These are phyloP conservation scores for Brachionichthys hirsutus DNA, from an alignment of 2,113 vertebrate genomes.

Conservation along the genomic window DNA sequence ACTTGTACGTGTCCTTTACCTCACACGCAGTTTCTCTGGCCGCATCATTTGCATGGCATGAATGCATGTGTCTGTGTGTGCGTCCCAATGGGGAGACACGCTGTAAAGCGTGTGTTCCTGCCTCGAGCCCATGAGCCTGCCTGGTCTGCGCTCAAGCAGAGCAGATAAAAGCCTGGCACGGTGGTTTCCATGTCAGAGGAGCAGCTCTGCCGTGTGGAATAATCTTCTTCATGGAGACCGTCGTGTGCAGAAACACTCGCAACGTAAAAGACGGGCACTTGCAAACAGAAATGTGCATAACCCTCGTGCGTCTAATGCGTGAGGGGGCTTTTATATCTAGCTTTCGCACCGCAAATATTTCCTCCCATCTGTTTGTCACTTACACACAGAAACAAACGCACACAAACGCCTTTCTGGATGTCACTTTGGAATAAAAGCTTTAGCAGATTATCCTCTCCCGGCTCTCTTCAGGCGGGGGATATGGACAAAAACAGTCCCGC, in stretches of 20 bases:
- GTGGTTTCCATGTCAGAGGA: slow-evolving; percentile 63
- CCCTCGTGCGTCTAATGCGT: slow-evolving; percentile 18
- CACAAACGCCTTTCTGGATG: slow-evolving; percentile 28
- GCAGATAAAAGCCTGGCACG: slow-evolving; percentile 61
- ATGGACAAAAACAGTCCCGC: slow-evolving; percentile 15
- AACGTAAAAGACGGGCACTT: slow-evolving; percentile 30
- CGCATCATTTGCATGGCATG: slow-evolving; percentile 25
- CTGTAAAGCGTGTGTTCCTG: slow-evolving; percentile 29
- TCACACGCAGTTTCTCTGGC: slow-evolving; percentile 2
- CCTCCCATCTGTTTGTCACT: neutral
- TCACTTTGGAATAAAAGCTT: slow-evolving; percentile 53
- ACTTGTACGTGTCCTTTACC: neutral
- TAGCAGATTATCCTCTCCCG: slow-evolving; percentile 63
- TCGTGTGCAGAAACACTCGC: slow-evolving; percentile 23
- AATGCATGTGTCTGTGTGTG: slow-evolving; percentile 1
- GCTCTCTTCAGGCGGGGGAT: slow-evolving; percentile 49
- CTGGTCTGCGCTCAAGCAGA: slow-evolving; percentile 53
- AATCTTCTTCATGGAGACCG: slow-evolving; percentile 57
- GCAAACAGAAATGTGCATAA: slow-evolving; percentile 40
- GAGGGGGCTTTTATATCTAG: slow-evolving; percentile 10
- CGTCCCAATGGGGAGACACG: slow-evolving; percentile 1
- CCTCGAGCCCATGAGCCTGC: slow-evolving; percentile 15
- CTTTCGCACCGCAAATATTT: slow-evolving; percentile 7
- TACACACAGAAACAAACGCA: neutral
- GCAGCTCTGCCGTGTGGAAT: slow-evolving; percentile 52